Evolutionary conservation across 2,888 invertebrate genomes (phyloP), one percentile per base, ranked within the genome.

Genomic region (Nephrocerus scutellatus): DNA sequence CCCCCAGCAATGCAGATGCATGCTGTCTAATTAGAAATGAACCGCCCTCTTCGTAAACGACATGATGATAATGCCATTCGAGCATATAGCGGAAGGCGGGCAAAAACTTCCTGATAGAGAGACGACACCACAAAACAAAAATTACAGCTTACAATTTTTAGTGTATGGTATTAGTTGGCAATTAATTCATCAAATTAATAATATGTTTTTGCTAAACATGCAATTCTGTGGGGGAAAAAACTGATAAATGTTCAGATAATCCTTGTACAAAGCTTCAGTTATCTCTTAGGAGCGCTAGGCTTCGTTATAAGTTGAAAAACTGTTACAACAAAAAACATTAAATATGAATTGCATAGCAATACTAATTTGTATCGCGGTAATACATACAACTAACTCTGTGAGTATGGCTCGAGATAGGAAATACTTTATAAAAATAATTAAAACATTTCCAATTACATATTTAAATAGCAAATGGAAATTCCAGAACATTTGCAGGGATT

Each of bases 31-130:
- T 56, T 23, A 69, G 49, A 40, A 55, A 57, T 21, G 66, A 55
- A 26, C 62, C 62, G 51, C 63, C 65, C 49, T 58, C 49, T 36
- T 63, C 60, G 41, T 62, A 64, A 41, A 56, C 51, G 32, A 61
- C 55, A 55, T 65, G 58, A 53, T 66, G 59, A 53, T 56, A 62
- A 44, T 68, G 68, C 65, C 67, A 68, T 47, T 68, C 62, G 28
- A 69, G 51, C 53, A 65, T 54, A 44, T 63, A 66, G 26, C 63
- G 60, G 29, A 68, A 53, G 20, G 66, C 64, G 43, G 63, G 55
- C 38, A 63, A 24, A 40, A 68, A 57, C 49, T 62, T 60, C 41
- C 68, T 68, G 43, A 36, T 45, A 45, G 35, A 28, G 36, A 28
- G 12, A 43, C 44, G 24, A 14, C 22, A 36, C 28, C n/a, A 18